Evolutionary conservation across 2,888 invertebrate species (phyloP), one percentile per base, ranked within the genome.

Genomic region (Latrodectus elegans): DNA sequence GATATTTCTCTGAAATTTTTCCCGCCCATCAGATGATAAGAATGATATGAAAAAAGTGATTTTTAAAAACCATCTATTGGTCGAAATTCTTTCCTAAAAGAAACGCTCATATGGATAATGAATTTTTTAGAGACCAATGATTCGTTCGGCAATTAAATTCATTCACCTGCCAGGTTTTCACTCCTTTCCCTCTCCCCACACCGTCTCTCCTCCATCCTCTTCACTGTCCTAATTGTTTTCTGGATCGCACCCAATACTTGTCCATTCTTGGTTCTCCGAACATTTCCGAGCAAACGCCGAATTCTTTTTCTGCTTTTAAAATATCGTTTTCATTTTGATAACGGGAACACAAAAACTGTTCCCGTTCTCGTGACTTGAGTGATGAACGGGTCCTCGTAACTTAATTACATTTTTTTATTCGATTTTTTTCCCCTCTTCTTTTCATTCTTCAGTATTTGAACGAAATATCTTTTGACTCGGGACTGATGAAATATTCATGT

Each of bases 401-500:
- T 81, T 81, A 81, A 81, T 81, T 81, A 81, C 73, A 67, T 81
- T 79, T 74, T 71, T 71, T 38, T 3, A 14, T 52, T 6, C 4
- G 11, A 51, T 15, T 64, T 53, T 38, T 68, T 77, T n/a, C 4
- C n/a, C n/a, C n/a, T 65, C 81, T 77, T 77, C 17, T 68, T 17
- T 77, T 67, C 64, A n/a, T 60, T 60, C 17, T 79, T 55, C 17
- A 72, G 55, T 22, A 22, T 38, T 38, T 38, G 71, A 78, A 64
- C 49, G 26, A 67, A 49, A 73, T 60, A 73, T 26, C 73, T 65
- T 17, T 60, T 17, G 15, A 55, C 55, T 72, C 51, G n/a, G 14
- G 60, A 12, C 81, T 81, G 67, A 81, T 81, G 81, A 81, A 81
- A 81, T 81, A 81, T 81, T 81, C 81, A 81, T 81, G 73, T 72